Evolutionary conservation across 2,113 vertebrate genomes (phyloP).

Genomic region (Casuarius casuarius): DNA sequence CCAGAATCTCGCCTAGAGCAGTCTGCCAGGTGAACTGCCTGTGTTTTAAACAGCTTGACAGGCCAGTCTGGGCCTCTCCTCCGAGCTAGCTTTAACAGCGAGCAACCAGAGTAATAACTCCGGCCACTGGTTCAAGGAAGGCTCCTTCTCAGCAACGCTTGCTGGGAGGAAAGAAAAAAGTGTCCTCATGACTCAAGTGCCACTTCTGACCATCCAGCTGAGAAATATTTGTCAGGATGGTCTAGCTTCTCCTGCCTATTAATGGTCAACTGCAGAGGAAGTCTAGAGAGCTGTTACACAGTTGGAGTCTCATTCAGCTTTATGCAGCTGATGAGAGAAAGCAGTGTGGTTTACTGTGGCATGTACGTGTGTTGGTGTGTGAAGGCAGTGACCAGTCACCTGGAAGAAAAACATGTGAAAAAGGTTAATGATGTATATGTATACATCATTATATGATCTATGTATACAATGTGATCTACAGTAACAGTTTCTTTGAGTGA

Average conservation of each 20-base stretch:
- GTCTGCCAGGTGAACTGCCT: neutral
- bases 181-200: neutral
- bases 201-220: neutral
- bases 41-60: neutral
- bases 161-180: neutral
- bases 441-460: neutral
- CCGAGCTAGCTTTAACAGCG: neutral
- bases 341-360: neutral
- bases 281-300: neutral
- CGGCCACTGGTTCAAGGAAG: neutral
- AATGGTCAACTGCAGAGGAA: neutral
- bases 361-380: neutral
- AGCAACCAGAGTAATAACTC: neutral
- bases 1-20: neutral
- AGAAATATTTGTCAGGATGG: neutral
- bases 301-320: neutral
- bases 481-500: neutral
- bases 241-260: neutral
- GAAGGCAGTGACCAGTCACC: neutral
- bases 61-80: neutral
- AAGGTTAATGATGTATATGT: neutral
- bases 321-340: neutral
- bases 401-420: neutral
- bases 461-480: neutral
- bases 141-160: neutral